Base-by-base conservation (phyloP, 2,888 invertebrate genomes). In the Drosophila silvestris region DNA sequence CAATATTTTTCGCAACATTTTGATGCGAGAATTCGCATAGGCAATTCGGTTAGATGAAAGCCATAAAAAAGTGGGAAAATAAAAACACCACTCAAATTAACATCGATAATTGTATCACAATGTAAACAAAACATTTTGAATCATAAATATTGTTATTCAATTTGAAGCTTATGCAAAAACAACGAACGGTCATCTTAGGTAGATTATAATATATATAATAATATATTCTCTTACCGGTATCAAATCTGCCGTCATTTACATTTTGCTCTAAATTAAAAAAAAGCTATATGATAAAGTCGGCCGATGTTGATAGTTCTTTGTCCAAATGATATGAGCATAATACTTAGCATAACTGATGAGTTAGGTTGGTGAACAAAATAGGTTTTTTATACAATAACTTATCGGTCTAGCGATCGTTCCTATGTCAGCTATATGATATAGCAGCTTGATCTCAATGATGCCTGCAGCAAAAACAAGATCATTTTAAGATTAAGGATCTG, bases 1-100 rank as follows among this genome's bases (percentile, higher is more conserved):
- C 76, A 82, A 82, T 72, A 73, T 74, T 85, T 64, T 68, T 70
- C 68, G 73, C 74, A 62, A 60, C 0, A 67, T 77, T 76, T 77
- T 61, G 16, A 1, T 1, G 16, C 26, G 9, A 47, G 16, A 16
- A 26, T 47, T 47, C 16, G 26, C 47, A 47, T 47, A 47, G 47
- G 26, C 47, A 47, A 47, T 47, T 47, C 47, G 47, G 47, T 16
- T 26, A 47, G 47, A 47, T 47, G 47, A 47, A 47, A 47, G 47
- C 7, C 47, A 47, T 9, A 3, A 0, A 47, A 47, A n/a, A 22
- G 3, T 26, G 16, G 14, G 7, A 26, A 26, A 7, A 47, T 47
- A 16, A 9, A 47, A 47, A 14, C 22, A 16, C 14, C 14, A 22
- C 47, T 26, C 47, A 26, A 47, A 47, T 47, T 1, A 47, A 47